phyloP scores from a whole-genome alignment of 2,888 invertebrate species.

The Microplitis deprimator region DNA sequence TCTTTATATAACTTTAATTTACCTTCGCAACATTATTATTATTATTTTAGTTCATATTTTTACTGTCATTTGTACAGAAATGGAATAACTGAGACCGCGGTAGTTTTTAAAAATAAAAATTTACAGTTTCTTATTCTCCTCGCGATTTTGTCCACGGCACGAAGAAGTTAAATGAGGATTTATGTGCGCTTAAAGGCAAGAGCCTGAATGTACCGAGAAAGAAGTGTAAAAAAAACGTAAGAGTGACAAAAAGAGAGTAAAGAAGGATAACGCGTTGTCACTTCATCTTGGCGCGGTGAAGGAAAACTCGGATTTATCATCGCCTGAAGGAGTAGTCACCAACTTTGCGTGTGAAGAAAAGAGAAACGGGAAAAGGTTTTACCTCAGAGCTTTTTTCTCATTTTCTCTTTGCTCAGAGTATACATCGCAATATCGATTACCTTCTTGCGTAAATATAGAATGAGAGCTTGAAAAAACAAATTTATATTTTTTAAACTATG shows the following conservation, averaged over 20 bases:
- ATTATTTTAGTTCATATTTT: not conserved
- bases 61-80: not conserved
- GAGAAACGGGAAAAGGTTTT: not conserved
- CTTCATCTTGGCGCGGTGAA: slow-evolving; percentile 20
- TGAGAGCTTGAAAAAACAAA: slow-evolving; percentile 6
- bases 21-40: not conserved
- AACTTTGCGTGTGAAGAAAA: not conserved
- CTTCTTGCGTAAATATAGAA: not conserved
- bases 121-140: not conserved
- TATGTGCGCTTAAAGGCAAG: slow-evolving; percentile 26
- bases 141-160: slow-evolving; percentile 12
- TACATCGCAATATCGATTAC: slow-evolving; percentile 15
- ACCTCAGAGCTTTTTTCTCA: not conserved
- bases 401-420: not conserved
- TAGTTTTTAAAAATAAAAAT: not conserved
- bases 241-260: not conserved
- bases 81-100: not conserved
- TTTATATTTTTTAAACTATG: not conserved
- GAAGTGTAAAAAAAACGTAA: slow-evolving; percentile 8
- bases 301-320: slow-evolving; percentile 38
- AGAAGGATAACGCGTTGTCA: slow-evolving; percentile 34
- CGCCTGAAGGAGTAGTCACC: not conserved
- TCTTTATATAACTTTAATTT: not conserved
- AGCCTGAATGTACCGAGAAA: slow-evolving; percentile 19
- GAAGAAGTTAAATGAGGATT: slow-evolving; percentile 25